A percentile compares a stretch with the other conserved stretches of the same genome.
Evolutionary conservation across 2,888 invertebrate genomes (phyloP).

Genomic region (Chymomyza procnemis): DNA sequence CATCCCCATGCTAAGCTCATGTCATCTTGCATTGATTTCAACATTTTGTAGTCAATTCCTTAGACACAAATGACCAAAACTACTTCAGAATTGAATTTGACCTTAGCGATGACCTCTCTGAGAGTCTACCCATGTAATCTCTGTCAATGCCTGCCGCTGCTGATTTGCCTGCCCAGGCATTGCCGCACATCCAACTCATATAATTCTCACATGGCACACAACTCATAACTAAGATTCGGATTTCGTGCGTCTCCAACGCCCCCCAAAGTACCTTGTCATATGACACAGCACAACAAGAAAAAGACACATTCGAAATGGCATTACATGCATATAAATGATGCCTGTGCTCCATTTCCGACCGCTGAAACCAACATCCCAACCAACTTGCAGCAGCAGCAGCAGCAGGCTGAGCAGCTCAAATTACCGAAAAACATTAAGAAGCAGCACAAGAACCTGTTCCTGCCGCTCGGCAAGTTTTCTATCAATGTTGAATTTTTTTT

Average conservation of each 20-base stretch:
- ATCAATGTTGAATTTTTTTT: background rate
- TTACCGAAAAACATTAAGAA: slow-evolving; percentile 43
- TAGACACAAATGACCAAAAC: background rate
- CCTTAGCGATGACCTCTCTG: background rate
- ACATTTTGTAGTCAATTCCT: background rate
- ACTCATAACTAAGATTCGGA: background rate
- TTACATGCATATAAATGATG: slow-evolving; percentile 51
- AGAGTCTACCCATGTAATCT: background rate
- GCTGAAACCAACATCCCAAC: background rate
- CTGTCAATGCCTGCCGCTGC: background rate
- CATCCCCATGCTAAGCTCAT: background rate
- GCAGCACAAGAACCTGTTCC: slow-evolving; percentile 52
- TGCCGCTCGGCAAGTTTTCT: slow-evolving; percentile 16
- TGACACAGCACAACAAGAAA: slow-evolving; percentile 30
- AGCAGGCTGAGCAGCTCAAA: slow-evolving; percentile 45
- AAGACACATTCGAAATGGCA: slow-evolving; percentile 51
- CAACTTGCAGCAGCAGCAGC: background rate
- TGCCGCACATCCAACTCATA: background rate
- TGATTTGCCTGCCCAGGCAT: background rate
- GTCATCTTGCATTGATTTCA: background rate
- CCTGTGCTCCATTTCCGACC: slow-evolving; percentile 60
- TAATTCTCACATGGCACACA: background rate
- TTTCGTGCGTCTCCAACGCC: background rate
- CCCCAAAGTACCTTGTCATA: background rate
- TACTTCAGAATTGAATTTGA: background rate